Percentiles rank a stretch among this genome's conserved stretches.
Evolutionary conservation across 1,140 invertebrate species (phyloP).

Genomic region (Eurosta solidaginis): DNA sequence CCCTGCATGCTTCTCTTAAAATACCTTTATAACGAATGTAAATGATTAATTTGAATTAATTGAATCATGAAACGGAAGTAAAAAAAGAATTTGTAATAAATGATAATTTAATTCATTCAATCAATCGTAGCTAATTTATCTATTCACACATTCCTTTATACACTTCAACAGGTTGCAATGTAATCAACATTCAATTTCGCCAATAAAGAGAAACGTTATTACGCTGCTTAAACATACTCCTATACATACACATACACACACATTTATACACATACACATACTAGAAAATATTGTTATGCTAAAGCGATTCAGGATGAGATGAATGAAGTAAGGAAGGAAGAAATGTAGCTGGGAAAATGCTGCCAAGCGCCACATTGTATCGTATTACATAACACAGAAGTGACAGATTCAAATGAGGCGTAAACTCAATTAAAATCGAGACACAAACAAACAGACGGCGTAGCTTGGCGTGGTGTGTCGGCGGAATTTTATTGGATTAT

Average conservation of each 20-base stretch:
- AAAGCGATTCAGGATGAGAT: background rate
- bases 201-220: constrained; percentile 22
- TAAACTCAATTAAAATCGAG: constrained; percentile 24
- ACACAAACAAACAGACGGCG: background rate
- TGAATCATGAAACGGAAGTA: background rate
- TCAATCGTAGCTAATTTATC: background rate
- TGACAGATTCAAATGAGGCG: constrained; percentile 31
- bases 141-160: background rate
- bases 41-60: background rate
- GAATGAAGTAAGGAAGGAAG: background rate
- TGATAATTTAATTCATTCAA: background rate
- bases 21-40: too few relatives aligned
- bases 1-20: too few relatives aligned
- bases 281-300: background rate
- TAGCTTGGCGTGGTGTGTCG: too few relatives aligned
- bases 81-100: background rate
- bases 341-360: background rate
- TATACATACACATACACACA: too few relatives aligned
- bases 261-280: too few relatives aligned
- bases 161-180: constrained; percentile 28
- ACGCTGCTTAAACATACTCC: background rate
- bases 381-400: background rate
- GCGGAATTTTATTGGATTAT: constrained; percentile 26
- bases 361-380: background rate
- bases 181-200: constrained; percentile 25